Conservation (phyloP, 2,797 vertebrate species). For the Schizothorax lantsangensis region DNA sequence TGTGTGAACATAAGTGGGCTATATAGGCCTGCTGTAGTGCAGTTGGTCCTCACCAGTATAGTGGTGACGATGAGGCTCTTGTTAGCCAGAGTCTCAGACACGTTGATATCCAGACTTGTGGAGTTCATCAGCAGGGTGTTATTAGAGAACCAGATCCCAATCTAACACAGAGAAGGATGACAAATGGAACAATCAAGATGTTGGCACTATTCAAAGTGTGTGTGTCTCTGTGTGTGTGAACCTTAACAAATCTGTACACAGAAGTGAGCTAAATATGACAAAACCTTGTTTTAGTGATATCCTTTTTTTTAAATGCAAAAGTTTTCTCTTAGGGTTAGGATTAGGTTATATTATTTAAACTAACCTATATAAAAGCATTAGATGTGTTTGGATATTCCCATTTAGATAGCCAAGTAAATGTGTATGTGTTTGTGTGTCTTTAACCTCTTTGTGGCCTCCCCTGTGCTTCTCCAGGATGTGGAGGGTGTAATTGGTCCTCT, state of each 20-base stretch:
- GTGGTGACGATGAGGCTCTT: slow-evolving; percentile 91
- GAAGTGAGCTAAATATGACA: neutral
- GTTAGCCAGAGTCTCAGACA: slow-evolving; percentile 87
- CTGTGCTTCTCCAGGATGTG: slow-evolving; percentile 88
- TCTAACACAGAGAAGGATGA: slow-evolving; percentile 70
- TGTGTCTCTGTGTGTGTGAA: slow-evolving; percentile 48
- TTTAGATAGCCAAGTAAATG: neutral
- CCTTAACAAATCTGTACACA: neutral
- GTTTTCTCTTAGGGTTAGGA: neutral
- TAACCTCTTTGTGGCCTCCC: slow-evolving; percentile 86
- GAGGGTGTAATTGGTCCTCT: slow-evolving; percentile 91
- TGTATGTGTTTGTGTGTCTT: slow-evolving; percentile 28
- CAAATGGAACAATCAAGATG: slow-evolving; percentile 9
- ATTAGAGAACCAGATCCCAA: slow-evolving; percentile 92
- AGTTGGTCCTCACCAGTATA: slow-evolving; percentile 84
- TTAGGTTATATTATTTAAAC: neutral
- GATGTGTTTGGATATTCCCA: neutral
- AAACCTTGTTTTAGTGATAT: neutral
- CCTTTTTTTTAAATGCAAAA: neutral
- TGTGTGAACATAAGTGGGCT: neutral
- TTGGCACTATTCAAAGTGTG: neutral
- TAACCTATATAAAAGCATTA: neutral
- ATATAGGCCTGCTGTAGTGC: neutral
- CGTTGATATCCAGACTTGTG: slow-evolving; percentile 86
- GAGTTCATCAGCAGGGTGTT: slow-evolving; percentile 90